Conservation (phyloP, 2,113 vertebrate genomes). For the Columbina picui region DNA sequence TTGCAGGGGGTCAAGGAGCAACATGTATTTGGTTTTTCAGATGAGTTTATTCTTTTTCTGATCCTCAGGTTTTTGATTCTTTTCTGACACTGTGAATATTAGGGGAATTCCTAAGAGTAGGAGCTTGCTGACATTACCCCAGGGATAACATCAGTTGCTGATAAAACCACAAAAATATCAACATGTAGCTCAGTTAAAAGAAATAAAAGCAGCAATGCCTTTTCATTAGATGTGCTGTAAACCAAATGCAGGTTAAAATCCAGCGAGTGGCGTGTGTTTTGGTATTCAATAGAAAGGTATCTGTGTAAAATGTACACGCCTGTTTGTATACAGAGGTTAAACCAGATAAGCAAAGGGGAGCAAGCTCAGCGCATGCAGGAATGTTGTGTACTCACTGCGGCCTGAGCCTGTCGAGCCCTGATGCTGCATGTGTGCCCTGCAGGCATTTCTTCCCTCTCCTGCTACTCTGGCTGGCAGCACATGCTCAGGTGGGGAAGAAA, state of each 20-base stretch:
- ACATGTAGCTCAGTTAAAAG: background rate
- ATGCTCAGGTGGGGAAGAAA: background rate
- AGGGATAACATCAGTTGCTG: background rate
- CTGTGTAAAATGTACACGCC: background rate
- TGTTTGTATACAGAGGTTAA: background rate
- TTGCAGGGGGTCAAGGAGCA: background rate
- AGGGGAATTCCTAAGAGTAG: background rate
- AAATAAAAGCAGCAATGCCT: background rate
- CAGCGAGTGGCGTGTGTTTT: background rate
- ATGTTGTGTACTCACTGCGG: background rate
- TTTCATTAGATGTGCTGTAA: background rate
- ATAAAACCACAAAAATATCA: background rate
- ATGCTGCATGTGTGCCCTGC: background rate
- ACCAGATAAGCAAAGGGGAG: background rate
- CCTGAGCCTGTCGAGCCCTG: background rate
- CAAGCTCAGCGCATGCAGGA: background rate
- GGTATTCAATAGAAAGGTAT: background rate
- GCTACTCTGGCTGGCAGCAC: background rate
- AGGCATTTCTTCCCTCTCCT: background rate
- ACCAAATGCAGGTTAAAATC: background rate
- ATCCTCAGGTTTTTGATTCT: background rate
- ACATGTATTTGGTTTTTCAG: background rate
- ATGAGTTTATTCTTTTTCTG: background rate
- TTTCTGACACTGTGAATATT: background rate
- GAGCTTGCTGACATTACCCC: background rate